Base-by-base conservation (phyloP, 2,113 vertebrate genomes). In the Tychaedon coryphoeus region DNA sequence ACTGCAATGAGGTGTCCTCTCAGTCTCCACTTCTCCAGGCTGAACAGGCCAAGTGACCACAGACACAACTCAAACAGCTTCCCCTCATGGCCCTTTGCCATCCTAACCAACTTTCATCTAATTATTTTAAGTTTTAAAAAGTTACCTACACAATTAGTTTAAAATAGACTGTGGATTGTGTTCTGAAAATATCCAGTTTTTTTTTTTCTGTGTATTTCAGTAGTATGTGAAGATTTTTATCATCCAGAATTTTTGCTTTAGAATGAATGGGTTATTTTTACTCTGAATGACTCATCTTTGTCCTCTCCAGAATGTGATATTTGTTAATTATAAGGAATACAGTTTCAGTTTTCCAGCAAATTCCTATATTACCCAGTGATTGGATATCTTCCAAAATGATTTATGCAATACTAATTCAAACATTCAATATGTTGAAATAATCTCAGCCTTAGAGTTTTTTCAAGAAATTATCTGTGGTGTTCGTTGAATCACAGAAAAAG, bases 371-470 rank as follows among this genome's bases (percentile, higher is more conserved):
- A 58, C 23, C 3, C 25, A 40, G 34, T 48, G 7, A 3, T 17
- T 95, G 86, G 36, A 82, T 66, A 31, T 40, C 64, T 93, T 94
- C 90, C 77, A 94, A 62, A 92, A 22, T 95, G 42, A 31, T 96
- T 89, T 86, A 57, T 73, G 45, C 51, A 36, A 45, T 81, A 75
- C 9, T 88, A 88, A 91, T 91, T 96, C 56, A 88, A 91, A 31
- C 10, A 76, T 88, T 90, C 50, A 84, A 5, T 48, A 38, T 28
- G 13, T 48, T 92, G 47, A 92, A 91, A 83, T 81, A 84, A 78
- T 93, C 28, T 73, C 42, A 62, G 24, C 8, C 24, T 92, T 51
- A 36, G 25, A 88, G 17, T 86, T 90, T 91, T 50, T 38, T 74
- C 53, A 90, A 29, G n/a, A 90, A 93, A 75, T 88, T 92, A 75